Evolutionary conservation across 2,888 invertebrate genomes (phyloP), one percentile per base, ranked within the genome.

Genomic region (Dynastes hyllus): DNA sequence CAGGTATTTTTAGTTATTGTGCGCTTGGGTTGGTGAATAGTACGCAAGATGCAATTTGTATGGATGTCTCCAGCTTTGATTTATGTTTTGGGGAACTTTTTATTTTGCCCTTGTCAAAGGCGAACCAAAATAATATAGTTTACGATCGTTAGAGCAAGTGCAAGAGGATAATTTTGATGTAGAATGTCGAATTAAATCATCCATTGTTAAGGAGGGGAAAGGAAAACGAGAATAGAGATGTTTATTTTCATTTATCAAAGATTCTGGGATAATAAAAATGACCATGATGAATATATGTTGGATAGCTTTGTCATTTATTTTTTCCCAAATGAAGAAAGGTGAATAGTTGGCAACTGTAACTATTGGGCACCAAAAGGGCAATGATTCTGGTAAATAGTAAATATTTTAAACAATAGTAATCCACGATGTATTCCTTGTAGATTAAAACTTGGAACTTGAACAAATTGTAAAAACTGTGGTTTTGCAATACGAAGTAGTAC

Each of bases 1-100:
- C 71, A 71, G 71, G 71, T 71, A 71, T 71, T 71, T 71, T n/a
- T 71, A 22, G 55, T 58, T 58, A 71, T 71, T 58, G 37, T 71
- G 71, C 16, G 32, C n/a, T 32, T 32, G 53, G 37, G 37, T 16
- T 22, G 51, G 50, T 22, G 51, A 53, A 29, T 16, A n/a, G 55
- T 16, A n/a, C 2, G 71, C 6, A n/a, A 16, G 71, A 32, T 55
- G 40, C n/a, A 55, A 58, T 58, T 71, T 58, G 71, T 71, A 71
- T 16, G 55, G 71, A 71, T 22, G 55, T 55, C 53, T 40, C 53
- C 11, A 16, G 27, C 1, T 51, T 53, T 71, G 70, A 71, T 67
- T 67, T 55, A 55, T 71, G 55, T 55, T 58, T 13, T 32, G 55
- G 71, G 37, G 22, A 67, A 11, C 16, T 58, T 71, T 50, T 55